Evolutionary conservation across 2,113 vertebrate genomes (phyloP), one percentile per base, ranked within the genome.

Genomic region (Argyrosomus japonicus): DNA sequence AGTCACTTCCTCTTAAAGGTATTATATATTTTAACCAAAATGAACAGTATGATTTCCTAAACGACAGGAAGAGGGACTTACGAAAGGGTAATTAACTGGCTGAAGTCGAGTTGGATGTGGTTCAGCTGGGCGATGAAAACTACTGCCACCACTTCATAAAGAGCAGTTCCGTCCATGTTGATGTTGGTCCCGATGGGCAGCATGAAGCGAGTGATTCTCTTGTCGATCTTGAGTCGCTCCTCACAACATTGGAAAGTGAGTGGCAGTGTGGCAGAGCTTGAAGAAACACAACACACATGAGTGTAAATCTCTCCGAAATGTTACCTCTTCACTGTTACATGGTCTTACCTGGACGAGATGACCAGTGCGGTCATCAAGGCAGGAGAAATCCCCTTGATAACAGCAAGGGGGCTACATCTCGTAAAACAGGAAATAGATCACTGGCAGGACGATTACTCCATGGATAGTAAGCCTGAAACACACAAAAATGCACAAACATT

Each of bases 161-260:
- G 56, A 48, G 40, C 69, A 4, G 79, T 63, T 13, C 79, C 79
- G n/a, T 75, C 25, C 75, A 50, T 82, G 58, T 47, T 77, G 27
- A 63, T 4, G 2, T 15, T 74, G 63, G 70, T 74, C 0, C 48
- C 57, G 3, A 86, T 51, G 70, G 79, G 84, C 68, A 82, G 69
- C 57, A 82, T 64, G 56, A 82, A 82, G 68, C 1, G 14, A 50
- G 27, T 5, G 62, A 78, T 32, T 9, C 62, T 68, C 2, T 0
- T n/a, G 63, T 69, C 50, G 9, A 74, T 18, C 4, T 10, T 19
- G 23, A 32, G 40, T 10, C 6, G n/a, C 4, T 51, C 51, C 57
- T 69, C 50, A 9, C 74, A 86, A 15, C 73, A 53, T 0, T 0
- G 23, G 0, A 63, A 17, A 6, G 69, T 78, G 12, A 80, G 2